A percentile compares a stretch with the other conserved stretches of the same genome.
Conservation (phyloP, 37 sponge, comb jelly and placozoan species). For the Geodia barretti region DNA sequence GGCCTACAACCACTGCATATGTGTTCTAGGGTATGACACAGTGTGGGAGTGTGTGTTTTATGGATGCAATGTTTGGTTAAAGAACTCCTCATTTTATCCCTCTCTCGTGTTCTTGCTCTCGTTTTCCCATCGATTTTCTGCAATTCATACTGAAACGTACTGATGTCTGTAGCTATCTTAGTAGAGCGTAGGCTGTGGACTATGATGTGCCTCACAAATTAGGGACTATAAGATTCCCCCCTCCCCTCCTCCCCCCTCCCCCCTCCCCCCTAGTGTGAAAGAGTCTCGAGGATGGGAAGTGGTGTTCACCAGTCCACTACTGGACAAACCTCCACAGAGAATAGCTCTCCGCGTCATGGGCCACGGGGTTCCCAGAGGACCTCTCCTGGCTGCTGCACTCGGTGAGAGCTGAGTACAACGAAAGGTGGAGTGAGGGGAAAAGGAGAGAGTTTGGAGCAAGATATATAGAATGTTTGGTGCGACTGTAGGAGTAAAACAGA, state of each 20-base stretch:
- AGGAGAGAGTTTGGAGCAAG: too few relatives aligned
- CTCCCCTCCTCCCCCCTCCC: conserved; percentile 4
- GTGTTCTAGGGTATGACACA: conserved; percentile 53
- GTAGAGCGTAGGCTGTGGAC: too few relatives aligned
- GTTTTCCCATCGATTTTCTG: background rate
- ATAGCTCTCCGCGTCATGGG: conserved; percentile 70
- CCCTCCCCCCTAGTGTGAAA: conserved; percentile 40
- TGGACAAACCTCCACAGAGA: conserved; percentile 73
- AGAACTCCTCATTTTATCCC: background rate
- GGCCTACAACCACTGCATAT: conserved; percentile 79
- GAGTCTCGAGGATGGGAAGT: conserved; percentile 89
- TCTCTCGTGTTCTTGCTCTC: background rate
- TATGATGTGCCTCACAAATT: too few relatives aligned
- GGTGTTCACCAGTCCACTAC: conserved; percentile 75
- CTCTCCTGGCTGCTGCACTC: conserved; percentile 66
- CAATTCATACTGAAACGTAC: too few relatives aligned
- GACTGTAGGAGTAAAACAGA: too few relatives aligned
- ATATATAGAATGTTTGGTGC: too few relatives aligned
- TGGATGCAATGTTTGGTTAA: background rate
- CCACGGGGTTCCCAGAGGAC: conserved; percentile 29
- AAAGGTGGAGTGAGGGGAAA: too few relatives aligned
- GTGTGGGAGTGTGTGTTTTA: conserved; percentile 3
- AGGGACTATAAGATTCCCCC: too few relatives aligned
- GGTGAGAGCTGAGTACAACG: conserved; percentile 5
- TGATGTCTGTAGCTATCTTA: too few relatives aligned